Base-by-base conservation (phyloP, 2,113 vertebrate species). In the Anseranas semipalmata region DNA sequence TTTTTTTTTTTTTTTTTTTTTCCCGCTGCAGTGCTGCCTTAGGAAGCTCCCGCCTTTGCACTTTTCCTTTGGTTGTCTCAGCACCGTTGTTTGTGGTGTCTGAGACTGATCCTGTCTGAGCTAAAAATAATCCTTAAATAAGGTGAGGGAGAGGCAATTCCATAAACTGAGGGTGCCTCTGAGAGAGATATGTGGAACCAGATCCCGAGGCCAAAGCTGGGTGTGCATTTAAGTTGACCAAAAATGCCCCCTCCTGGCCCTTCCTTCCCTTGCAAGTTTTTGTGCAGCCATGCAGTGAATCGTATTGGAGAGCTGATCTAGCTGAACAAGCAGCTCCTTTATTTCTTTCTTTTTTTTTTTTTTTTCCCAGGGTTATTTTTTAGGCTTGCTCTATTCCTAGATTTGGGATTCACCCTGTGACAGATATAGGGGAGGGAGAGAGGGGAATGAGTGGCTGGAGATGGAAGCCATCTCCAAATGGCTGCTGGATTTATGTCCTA, bases 211-310 rank as follows among this genome's bases (percentile, higher is more conserved):
- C 53, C 77, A 82, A 89, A 87, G 27, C 89, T 73, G 62, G 62
- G 13, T 27, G 39, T 75, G 39, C 39, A 45, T 91, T 93, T 94
- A 89, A 89, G 45, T 93, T 96, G 94, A 91, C 91, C 62, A 93
- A 95, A 97, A 97, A 96, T 96, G 91, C 93, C 94, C 93, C 74
- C 95, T 96, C 95, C 95, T 95, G 96, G 94, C 89, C 93, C 87
- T 91, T 95, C 62, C 56, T 70, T 94, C 87, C 93, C 89, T 28
- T 96, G 93, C 95, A 96, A 95, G 84, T 8, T 10, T 63, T 85
- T 68, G 62, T 56, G 52, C 55, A 92, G 53, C 77, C 2, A 0
- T 32, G 17, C 60, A 21, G 8, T 68, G 77, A 81, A 32, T 90
- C 50, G 24, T 28, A 9, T 17, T 58, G 32, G 45, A 80, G 37